Evolutionary conservation across 1,140 invertebrate genomes (phyloP).

Genomic region (Aethina tumida): DNA sequence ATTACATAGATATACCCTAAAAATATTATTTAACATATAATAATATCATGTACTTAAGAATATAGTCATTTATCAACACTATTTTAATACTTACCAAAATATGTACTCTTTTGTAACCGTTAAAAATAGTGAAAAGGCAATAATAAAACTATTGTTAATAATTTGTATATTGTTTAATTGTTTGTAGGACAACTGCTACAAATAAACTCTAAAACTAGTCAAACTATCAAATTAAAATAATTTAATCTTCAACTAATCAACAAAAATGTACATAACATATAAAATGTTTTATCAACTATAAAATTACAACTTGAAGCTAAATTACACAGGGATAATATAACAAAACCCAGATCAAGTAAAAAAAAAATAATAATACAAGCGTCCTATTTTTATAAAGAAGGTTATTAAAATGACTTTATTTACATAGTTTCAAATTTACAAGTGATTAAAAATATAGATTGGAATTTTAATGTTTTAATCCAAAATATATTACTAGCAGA

Average conservation of each 20-base stretch:
- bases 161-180: constrained; percentile 27
- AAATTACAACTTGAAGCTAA: constrained; percentile 24
- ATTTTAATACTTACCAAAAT: too few relatives aligned
- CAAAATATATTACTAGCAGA: too few relatives aligned
- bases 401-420: constrained; percentile 24
- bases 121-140: neutral
- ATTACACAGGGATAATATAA: constrained; percentile 24
- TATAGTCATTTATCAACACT: too few relatives aligned
- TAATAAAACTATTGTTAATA: constrained; percentile 13
- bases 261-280: constrained; percentile 29
- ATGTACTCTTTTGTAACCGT: neutral
- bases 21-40: too few relatives aligned
- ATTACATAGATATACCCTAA: too few relatives aligned
- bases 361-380: constrained; percentile 19
- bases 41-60: too few relatives aligned
- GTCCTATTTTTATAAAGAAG: constrained; percentile 16
- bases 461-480: too few relatives aligned
- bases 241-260: constrained; percentile 27
- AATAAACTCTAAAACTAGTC: constrained; percentile 27
- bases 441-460: constrained; percentile 21
- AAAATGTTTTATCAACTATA: constrained; percentile 22
- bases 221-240: constrained; percentile 24
- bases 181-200: constrained; percentile 31
- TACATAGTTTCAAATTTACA: constrained; percentile 29
- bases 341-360: constrained; percentile 22